Evolutionary conservation across 2,888 invertebrate species (phyloP).

Genomic region (Hyles lineata): DNA sequence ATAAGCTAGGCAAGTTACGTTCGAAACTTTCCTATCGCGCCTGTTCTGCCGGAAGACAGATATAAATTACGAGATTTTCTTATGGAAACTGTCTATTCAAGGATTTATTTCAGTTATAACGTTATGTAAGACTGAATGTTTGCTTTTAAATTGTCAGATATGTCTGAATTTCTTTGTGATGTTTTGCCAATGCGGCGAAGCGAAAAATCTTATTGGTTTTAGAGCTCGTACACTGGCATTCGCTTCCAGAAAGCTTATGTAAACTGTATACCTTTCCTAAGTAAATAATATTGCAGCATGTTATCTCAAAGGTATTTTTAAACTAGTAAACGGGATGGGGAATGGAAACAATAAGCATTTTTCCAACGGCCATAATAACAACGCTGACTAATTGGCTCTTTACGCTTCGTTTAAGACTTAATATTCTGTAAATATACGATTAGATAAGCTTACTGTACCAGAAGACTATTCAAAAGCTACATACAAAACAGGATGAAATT

Average conservation of each 20-base stretch:
- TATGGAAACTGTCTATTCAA: not conserved
- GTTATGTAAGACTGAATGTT: not conserved
- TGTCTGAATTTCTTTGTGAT: not conserved
- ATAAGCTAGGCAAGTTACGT: constrained; percentile 11
- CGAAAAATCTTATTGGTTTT: constrained; percentile 8
- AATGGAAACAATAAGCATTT: not conserved
- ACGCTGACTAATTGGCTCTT: too few species aligned
- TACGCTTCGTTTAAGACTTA: too few species aligned
- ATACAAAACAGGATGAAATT: too few species aligned
- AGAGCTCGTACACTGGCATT: not conserved
- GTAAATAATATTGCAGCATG: not conserved
- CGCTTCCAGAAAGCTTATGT: not conserved
- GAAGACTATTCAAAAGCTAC: too few species aligned
- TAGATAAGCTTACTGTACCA: too few species aligned
- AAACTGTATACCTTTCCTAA: not conserved
- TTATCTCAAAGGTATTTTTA: not conserved
- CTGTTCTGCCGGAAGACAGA: constrained; percentile 5
- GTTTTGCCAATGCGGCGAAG: not conserved
- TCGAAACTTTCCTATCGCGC: constrained; percentile 11
- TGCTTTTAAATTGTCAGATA: not conserved
- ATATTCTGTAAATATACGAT: too few species aligned
- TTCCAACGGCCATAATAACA: not conserved
- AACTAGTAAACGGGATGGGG: not conserved
- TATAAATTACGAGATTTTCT: constrained; percentile 24
- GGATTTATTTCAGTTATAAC: constrained; percentile 6